Base-by-base conservation (phyloP, 2,888 invertebrate genomes). In the Noctua fimbriata region DNA sequence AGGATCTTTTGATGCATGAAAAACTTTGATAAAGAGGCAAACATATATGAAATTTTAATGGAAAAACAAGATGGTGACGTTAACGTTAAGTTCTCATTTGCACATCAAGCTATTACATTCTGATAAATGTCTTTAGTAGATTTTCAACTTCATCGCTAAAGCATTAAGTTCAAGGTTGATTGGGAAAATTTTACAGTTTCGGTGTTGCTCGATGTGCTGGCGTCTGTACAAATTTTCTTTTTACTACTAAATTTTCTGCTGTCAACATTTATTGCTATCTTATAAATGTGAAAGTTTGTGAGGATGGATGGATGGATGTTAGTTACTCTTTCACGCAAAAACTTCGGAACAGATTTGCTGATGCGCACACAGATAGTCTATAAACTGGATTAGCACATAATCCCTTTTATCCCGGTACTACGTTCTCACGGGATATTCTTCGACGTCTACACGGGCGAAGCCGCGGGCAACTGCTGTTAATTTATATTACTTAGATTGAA, bases 401-500 rank as follows among this genome's bases (percentile, higher is more conserved):
- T 10, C 24, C 14, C n/a, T 28, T 28, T 58, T 14, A 28, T n/a
- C 58, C 58, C 1, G 58, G 58, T 28, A 14, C n/a, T n/a, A n/a
- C n/a, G n/a, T n/a, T n/a, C n/a, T n/a, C n/a, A n/a, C n/a, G n/a
- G n/a, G n/a, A n/a, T n/a, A n/a, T n/a, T 28, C 28, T 28, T 28
- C 28, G 6, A 28, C 2, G 9, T 9, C 9, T 18, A 32, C 16
- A 28, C 60, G 60, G 5, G 28, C 6, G 7, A 28, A 60, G 6
- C 14, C 60, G 28, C 16, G 16, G 6, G 7, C 16, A 28, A 71
- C 36, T 36, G 3, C 21, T 21, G 21, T 32, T 21, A 63, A 36
- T 36, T 66, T 81, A 28, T 41, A 79, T 81, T 73, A 66, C 28
- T 66, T 49, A n/a, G 21, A 32, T 81, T 63, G 16, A 49, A 82